phyloP scores from a whole-genome alignment of 2,797 vertebrate species.

The Sebastes oblongus region DNA sequence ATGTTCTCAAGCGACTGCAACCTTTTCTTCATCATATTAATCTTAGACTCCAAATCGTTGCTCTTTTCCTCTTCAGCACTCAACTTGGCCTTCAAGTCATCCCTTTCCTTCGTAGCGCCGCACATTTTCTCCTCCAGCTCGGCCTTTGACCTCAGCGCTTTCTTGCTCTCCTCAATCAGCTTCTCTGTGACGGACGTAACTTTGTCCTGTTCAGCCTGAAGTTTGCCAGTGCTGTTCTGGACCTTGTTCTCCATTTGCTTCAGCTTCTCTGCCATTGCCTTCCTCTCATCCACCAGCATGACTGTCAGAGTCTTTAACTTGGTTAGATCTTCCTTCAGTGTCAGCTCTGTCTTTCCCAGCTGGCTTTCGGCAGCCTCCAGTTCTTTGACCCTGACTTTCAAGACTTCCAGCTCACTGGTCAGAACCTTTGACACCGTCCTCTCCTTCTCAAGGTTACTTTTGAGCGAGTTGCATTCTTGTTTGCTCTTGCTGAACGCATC shows the following conservation, averaged over 20 bases:
- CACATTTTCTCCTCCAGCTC: conserved; percentile 95
- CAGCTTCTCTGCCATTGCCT: conserved; percentile 92
- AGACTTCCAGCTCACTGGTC: conserved; percentile 87
- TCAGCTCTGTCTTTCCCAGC: conserved; percentile 90
- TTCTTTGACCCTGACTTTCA: conserved; percentile 90
- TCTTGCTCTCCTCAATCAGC: conserved; percentile 96
- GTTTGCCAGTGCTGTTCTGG: conserved; percentile 88
- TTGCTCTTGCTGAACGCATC: conserved; percentile 95
- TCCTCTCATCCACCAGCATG: conserved; percentile 95
- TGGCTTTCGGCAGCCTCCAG: conserved; percentile 89
- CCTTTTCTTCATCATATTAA: conserved; percentile 91
- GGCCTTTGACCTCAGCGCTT: conserved; percentile 90
- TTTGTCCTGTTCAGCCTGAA: conserved; percentile 93
- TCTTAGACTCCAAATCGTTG: conserved; percentile 89
- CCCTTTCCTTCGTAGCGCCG: conserved; percentile 88
- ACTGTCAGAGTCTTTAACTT: conserved; percentile 97
- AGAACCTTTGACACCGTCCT: conserved; percentile 89
- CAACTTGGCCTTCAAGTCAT: conserved; percentile 90
- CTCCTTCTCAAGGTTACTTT: conserved; percentile 93
- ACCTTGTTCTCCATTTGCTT: conserved; percentile 95
- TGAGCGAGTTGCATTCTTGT: conserved; percentile 91
- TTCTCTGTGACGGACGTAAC: conserved; percentile 93
- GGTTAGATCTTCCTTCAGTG: conserved; percentile 93
- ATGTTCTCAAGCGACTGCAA: conserved; percentile 91
- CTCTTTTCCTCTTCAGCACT: conserved; percentile 91